phyloP scores from a whole-genome alignment of 53 echinoderm and acorn worm genomes.

The Astropecten irregularis region DNA sequence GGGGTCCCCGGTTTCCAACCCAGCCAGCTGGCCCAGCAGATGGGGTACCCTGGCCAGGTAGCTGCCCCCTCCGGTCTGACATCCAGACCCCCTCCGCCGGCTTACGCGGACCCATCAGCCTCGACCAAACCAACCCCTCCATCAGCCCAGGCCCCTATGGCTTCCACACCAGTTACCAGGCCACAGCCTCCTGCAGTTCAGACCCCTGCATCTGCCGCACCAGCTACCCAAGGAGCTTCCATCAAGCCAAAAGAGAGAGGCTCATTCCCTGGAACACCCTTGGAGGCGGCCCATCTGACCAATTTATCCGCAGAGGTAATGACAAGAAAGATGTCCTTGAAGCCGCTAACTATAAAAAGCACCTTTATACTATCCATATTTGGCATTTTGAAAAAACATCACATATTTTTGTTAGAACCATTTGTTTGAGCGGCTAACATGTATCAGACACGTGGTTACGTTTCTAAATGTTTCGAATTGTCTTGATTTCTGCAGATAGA shows the following conservation, averaged over 20 bases:
- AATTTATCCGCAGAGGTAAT: constrained; percentile 66
- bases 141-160: no score
- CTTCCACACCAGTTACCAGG: no score
- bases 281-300: constrained; percentile 54
- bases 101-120: no score
- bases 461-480: background rate
- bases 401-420: no score
- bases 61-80: background rate
- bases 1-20: background rate
- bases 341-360: no score
- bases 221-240: constrained; percentile 4
- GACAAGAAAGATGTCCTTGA: no score
- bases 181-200: constrained; percentile 5
- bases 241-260: background rate
- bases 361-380: no score
- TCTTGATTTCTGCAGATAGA: constrained; percentile 65
- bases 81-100: background rate
- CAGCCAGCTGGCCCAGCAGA: background rate
- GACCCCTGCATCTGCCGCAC: background rate
- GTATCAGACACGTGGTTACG: no score
- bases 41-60: background rate
- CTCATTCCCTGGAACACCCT: constrained; percentile 45
- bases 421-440: no score
- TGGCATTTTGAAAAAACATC: no score
- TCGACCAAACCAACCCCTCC: no score